Evolutionary conservation across 2,888 invertebrate species (phyloP).

Genomic region (Bunonema sp.): DNA sequence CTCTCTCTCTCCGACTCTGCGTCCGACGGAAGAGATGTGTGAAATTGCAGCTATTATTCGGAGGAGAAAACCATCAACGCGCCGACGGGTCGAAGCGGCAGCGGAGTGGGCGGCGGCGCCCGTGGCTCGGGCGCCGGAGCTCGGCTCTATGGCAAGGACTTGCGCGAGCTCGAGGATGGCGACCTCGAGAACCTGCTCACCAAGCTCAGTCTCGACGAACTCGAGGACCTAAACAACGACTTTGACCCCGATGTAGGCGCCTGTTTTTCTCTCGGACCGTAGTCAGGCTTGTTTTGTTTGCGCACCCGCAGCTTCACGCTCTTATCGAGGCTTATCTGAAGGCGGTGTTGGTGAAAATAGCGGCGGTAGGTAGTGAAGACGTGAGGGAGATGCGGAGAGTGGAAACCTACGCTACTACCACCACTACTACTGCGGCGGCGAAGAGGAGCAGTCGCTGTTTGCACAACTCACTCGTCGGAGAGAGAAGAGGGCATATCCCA

Average conservation of each 20-base stretch:
- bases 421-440: no score
- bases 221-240: slow-evolving; percentile 89
- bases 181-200: slow-evolving; percentile 85
- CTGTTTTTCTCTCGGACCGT: slow-evolving; percentile 1
- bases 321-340: no score
- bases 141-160: slow-evolving; percentile 29
- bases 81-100: slow-evolving; percentile 14
- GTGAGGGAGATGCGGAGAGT: no score
- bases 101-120: slow-evolving; percentile 3
- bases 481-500: no score
- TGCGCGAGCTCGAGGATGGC: slow-evolving; percentile 38
- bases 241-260: slow-evolving; percentile 83
- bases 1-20: no score
- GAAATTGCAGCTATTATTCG: slow-evolving; percentile 32
- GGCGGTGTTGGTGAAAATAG: no score
- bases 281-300: slow-evolving; percentile 2
- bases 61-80: slow-evolving; percentile 34
- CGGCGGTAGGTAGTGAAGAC: no score
- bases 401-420: no score
- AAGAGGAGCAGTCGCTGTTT: no score
- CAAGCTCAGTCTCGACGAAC: slow-evolving; percentile 81
- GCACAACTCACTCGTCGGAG: no score
- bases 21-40: neutral
- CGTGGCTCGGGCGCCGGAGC: slow-evolving; percentile 5
- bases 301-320: no score